Evolutionary conservation across 2,888 invertebrate species (phyloP), one percentile per base, ranked within the genome.

Genomic region (Saturnia pavonia): DNA sequence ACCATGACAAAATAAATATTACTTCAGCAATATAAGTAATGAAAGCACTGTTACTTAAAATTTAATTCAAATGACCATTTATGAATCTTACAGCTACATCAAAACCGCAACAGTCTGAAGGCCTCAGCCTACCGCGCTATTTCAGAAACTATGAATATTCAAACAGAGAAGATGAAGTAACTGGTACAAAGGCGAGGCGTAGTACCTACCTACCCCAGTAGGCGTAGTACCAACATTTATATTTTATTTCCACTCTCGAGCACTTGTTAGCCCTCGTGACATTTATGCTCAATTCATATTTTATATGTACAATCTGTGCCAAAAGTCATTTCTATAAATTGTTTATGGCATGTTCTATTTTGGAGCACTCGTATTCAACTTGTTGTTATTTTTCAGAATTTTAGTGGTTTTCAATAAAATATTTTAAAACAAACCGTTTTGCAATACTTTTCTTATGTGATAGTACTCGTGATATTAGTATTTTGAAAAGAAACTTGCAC

Each of bases 111-210:
- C 25, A 65, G 25, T 14, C 19, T 34, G 9, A 25, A 63, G 48
- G 63, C 40, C 68, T 67, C 57, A 34, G 34, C 54, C n/a, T 57
- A 51, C 57, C 54, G 67, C 54, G 71, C 68, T 71, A 71, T 74
- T 72, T 71, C 73, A 70, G 57, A 69, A 69, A 67, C 73, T 72
- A 75, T 78, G 76, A 78, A 78, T 78, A 78, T 77, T 77, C 76
- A 72, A 75, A 74, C 57, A 71, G 72, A 68, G 71, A 74, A 75
- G 76, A 77, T 74, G 77, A 71, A 76, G 77, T 74, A 74, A 74
- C 73, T 72, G 73, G 72, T 76, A 70, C 70, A 70, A 68, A 70
- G 71, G 51, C 60, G 69, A 67, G 7, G 9, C 57, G 57, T n/a
- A 57, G 57, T 57, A 57, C 22, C 57, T 12, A 4, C 22, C 25